phyloP scores from a whole-genome alignment of 2,113 vertebrate genomes.

The Catagonus wagneri region DNA sequence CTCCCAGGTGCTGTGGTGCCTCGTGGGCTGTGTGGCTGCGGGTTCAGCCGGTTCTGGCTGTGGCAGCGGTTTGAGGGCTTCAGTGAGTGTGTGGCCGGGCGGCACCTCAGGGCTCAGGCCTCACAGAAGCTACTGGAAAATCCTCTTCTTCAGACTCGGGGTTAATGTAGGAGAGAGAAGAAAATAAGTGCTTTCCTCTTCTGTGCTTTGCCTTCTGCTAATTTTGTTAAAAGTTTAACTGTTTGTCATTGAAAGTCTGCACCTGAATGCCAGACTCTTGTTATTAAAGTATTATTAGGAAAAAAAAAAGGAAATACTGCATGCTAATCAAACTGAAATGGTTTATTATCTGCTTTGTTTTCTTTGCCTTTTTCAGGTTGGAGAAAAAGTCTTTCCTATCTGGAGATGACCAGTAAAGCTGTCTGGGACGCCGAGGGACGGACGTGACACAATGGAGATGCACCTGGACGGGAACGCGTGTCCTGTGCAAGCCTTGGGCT shows the following conservation, averaged over 20 bases:
- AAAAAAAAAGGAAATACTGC: no score
- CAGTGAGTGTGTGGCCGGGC: no score
- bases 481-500: not conserved
- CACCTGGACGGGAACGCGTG: not conserved
- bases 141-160: not conserved
- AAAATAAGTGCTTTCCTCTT: not conserved
- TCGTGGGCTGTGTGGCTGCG: not conserved
- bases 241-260: not conserved
- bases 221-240: not conserved
- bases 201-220: not conserved
- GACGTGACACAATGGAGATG: fast-evolving
- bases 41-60: not conserved
- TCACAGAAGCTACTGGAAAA: not conserved
- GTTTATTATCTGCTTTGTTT: not conserved
- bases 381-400: constrained; percentile 90
- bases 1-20: no score
- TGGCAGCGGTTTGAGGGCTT: not conserved
- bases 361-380: constrained; percentile 79
- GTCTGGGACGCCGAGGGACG: not conserved
- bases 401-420: constrained; percentile 87
- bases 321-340: not conserved
- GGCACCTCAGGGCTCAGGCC: not conserved
- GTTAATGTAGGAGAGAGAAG: not conserved
- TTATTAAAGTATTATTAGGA: not conserved
- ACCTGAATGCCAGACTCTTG: not conserved